phyloP scores from a whole-genome alignment of 2,113 vertebrate species.

The Brienomyrus brachyistius region DNA sequence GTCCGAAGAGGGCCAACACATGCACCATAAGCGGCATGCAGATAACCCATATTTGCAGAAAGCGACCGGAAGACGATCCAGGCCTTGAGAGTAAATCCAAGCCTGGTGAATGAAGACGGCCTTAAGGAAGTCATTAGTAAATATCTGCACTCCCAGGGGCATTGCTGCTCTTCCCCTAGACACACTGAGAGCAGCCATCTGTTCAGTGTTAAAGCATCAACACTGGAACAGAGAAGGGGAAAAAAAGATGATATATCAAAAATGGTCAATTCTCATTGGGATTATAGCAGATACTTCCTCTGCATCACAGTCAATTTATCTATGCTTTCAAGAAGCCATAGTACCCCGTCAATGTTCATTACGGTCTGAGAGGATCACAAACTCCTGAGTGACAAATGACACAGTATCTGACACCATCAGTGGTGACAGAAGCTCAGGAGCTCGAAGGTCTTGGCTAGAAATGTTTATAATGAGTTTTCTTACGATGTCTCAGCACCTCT shows the following conservation, averaged over 20 bases:
- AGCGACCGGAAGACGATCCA: neutral
- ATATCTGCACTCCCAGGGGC: neutral
- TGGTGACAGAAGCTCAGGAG: neutral
- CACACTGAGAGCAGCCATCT: slow-evolving; percentile 25
- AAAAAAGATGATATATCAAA: neutral
- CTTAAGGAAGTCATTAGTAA: slow-evolving; percentile 2
- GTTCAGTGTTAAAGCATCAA: slow-evolving; percentile 8
- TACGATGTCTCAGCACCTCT: neutral
- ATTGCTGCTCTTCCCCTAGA: slow-evolving; percentile 12
- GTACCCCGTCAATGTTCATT: neutral
- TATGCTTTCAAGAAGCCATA: neutral
- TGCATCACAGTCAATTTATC: neutral
- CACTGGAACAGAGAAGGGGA: neutral
- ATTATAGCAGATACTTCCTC: neutral
- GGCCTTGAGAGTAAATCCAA: neutral
- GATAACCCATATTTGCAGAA: neutral
- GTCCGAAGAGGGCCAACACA: neutral
- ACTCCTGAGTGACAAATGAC: neutral
- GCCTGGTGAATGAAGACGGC: neutral
- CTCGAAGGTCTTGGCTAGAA: neutral
- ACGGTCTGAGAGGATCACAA: neutral
- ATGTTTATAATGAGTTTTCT: neutral
- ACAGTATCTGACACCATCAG: neutral
- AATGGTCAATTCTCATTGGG: neutral
- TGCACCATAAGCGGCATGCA: neutral